Evolutionary conservation across 2,113 vertebrate species (phyloP).

Genomic region (Mus spicilegus): DNA sequence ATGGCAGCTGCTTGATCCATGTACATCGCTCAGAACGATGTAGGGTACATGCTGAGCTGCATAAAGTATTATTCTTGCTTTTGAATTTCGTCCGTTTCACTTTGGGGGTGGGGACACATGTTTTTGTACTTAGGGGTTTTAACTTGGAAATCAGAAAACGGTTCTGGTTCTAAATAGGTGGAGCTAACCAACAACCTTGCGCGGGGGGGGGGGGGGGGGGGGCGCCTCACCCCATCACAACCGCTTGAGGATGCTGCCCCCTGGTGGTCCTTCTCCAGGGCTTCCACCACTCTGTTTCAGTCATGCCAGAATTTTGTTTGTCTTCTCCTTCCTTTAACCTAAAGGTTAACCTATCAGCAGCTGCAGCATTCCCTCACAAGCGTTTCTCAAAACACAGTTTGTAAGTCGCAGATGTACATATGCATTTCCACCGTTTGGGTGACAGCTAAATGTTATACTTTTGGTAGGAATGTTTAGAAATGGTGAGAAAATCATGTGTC

Average conservation of each 20-base stretch:
- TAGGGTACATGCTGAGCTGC: background rate
- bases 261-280: slow-evolving; percentile 20
- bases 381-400: background rate
- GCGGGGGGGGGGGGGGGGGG: no score
- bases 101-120: background rate
- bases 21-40: background rate
- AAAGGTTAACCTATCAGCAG: background rate
- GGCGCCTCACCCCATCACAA: background rate
- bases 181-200: background rate
- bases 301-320: background rate
- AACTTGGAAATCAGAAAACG: background rate
- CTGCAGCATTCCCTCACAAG: background rate
- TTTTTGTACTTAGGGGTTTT: slow-evolving; percentile 20
- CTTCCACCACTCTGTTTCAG: background rate
- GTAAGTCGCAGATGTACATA: background rate
- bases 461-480: background rate
- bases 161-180: background rate
- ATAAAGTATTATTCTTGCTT: slow-evolving; percentile 14
- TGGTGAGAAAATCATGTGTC: background rate
- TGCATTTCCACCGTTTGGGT: background rate
- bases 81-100: background rate
- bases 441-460: background rate
- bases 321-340: background rate
- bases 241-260: slow-evolving; percentile 63
- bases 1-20: background rate